phyloP scores from a whole-genome alignment of 2,113 vertebrate genomes.

The Charadrius vociferus region DNA sequence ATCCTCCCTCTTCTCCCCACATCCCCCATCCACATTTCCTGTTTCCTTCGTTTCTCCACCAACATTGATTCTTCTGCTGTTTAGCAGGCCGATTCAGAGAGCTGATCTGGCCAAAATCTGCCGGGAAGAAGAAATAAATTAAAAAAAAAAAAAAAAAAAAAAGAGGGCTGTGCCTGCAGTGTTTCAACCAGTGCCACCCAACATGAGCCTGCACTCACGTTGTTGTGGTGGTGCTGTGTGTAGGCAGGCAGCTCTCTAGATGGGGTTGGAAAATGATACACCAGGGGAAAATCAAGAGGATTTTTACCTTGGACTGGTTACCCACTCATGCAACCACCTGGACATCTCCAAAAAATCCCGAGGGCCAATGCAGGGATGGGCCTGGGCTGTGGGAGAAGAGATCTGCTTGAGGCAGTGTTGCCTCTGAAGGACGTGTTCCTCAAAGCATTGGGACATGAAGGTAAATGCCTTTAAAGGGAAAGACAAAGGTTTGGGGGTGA shows the following conservation, averaged over 20 bases:
- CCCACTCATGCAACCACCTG: background rate
- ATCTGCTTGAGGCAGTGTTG: background rate
- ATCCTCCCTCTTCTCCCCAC: background rate
- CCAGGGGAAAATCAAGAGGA: background rate
- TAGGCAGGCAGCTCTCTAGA: background rate
- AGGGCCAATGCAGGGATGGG: background rate
- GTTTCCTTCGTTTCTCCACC: background rate
- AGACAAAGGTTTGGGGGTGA: background rate
- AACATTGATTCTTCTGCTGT: background rate
- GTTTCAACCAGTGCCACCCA: background rate
- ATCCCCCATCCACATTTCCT: fast-evolving
- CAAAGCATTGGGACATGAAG: background rate
- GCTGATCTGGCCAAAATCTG: background rate
- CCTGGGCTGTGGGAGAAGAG: background rate
- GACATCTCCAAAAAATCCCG: background rate
- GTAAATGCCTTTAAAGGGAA: background rate
- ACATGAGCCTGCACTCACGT: background rate
- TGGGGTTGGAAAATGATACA: background rate
- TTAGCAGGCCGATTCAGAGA: background rate
- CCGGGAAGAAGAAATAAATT: background rate
- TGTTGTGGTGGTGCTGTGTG: background rate
- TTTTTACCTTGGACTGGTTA: background rate
- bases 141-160: too few relatives aligned
- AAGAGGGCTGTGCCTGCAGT: background rate
- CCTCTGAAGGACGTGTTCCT: background rate